Evolutionary conservation across 2,113 vertebrate genomes (phyloP), one percentile per base, ranked within the genome.

Genomic region (Eupsittula cactorum): DNA sequence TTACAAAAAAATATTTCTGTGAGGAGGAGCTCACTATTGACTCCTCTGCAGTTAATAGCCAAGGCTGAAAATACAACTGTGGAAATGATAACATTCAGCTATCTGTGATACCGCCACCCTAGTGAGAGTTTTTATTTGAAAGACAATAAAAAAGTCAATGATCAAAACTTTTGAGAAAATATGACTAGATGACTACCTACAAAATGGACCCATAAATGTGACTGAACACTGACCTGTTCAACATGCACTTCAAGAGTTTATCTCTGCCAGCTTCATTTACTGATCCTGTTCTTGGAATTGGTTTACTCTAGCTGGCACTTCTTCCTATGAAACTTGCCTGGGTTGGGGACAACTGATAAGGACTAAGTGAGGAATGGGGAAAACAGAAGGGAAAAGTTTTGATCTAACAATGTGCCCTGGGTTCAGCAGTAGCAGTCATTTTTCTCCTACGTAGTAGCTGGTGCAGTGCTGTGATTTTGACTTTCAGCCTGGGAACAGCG

Each of bases 151-250:
- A 47, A 46, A 4, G 9, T 23, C 57, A 35, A 28, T 2, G 4
- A 25, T 31, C 29, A 39, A 60, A 79, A 57, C 24, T 53, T 33
- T 7, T 4, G 0, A 18, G 13, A 6, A 80, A 67, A 25, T 15
- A 19, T 17, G 50, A 49, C 6, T 11, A 33, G 50, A 60, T 20
- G 41, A 70, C 2, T 57, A 46, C 10, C 29, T 21, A 44, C 0
- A 2, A 62, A 82, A 68, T 0, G 0, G 35, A 27, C 41, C 46
- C 25, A 35, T 1, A 50, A 47, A 59, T 15, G 13, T 10, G 17
- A 27, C 11, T 39, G 55, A 68, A 64, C 20, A 65, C 46, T 85
- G 20, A 52, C 7, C 35, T 6, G 20, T 10, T 29, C n/a, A 59
- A 59, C 20, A 31, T 31, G 35, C 46, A 41, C 23, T 29, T n/a